Conservation (phyloP, 2,113 vertebrate species). For the Epinephelus cyanopodus region DNA sequence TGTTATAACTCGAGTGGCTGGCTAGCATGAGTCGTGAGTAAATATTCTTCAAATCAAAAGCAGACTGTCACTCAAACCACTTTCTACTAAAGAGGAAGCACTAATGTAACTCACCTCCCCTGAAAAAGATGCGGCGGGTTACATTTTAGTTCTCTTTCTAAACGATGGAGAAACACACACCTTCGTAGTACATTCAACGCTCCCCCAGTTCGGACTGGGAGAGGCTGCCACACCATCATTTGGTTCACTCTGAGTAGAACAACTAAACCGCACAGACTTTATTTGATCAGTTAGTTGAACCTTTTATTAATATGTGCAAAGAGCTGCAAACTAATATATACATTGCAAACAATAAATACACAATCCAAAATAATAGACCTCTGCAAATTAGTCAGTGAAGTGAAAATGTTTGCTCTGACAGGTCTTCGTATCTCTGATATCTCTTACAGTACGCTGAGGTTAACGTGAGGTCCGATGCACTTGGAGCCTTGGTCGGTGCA, state of each 20-base stretch:
- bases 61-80: conserved; percentile 71
- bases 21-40: conserved; percentile 51
- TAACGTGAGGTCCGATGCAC: conserved; percentile 46
- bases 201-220: conserved; percentile 47
- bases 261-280: conserved; percentile 80
- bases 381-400: conserved; percentile 85
- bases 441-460: conserved; percentile 13
- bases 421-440: conserved; percentile 14
- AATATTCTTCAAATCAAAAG: conserved; percentile 71
- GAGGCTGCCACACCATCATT: conserved; percentile 70
- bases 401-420: conserved; percentile 89
- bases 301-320: conserved; percentile 88
- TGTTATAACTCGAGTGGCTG: conserved; percentile 57
- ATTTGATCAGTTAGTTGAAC: conserved; percentile 82
- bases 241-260: conserved; percentile 77
- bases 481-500: conserved; percentile 54
- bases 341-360: conserved; percentile 89
- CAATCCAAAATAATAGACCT: conserved; percentile 83
- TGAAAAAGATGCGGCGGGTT: conserved; percentile 58
- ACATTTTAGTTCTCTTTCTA: conserved; percentile 58
- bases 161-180: conserved; percentile 63
- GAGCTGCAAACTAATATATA: conserved; percentile 91
- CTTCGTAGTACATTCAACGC: conserved; percentile 82
- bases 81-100: conserved; percentile 82
- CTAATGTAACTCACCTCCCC: conserved; percentile 75